A percentile compares a stretch with the other conserved stretches of the same genome.
phyloP scores from a whole-genome alignment of 2,888 invertebrate genomes.

The Drosophila neotestacea region DNA sequence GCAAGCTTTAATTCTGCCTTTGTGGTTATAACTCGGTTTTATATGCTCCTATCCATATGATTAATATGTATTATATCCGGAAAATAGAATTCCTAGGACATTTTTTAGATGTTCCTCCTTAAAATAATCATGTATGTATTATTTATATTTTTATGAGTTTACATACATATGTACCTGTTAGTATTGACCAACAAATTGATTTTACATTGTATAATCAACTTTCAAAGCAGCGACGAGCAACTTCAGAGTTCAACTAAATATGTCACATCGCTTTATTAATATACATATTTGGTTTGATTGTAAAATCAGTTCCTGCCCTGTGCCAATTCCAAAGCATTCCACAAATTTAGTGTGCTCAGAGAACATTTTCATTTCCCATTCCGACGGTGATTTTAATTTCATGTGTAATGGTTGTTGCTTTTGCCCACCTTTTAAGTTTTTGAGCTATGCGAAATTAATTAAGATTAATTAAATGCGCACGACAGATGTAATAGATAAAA shows the following conservation, averaged over 20 bases:
- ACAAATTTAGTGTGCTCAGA: neutral
- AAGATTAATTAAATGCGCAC: conserved; percentile 24
- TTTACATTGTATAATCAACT: neutral
- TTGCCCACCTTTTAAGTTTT: conserved; percentile 7
- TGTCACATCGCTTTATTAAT: neutral
- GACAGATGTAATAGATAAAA: neutral
- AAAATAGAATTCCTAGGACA: no score
- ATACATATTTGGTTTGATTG: neutral
- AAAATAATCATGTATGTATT: no score
- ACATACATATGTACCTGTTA: neutral
- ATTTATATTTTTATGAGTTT: no score
- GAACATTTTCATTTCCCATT: neutral
- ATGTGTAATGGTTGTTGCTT: neutral
- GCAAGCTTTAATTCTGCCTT: no score
- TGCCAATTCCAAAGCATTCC: conserved; percentile 22
- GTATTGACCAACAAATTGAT: neutral
- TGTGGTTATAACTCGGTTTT: no score
- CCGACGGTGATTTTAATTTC: conserved; percentile 12
- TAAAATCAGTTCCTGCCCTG: conserved; percentile 3
- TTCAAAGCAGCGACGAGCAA: neutral
- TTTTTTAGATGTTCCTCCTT: no score
- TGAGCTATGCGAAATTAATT: conserved; percentile 13
- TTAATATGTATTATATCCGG: no score
- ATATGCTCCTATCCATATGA: no score
- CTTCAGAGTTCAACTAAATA: neutral